Percentiles rank a stretch among this genome's conserved stretches.
Conservation (phyloP, 2,888 invertebrate species). For the Philonicus albiceps region DNA sequence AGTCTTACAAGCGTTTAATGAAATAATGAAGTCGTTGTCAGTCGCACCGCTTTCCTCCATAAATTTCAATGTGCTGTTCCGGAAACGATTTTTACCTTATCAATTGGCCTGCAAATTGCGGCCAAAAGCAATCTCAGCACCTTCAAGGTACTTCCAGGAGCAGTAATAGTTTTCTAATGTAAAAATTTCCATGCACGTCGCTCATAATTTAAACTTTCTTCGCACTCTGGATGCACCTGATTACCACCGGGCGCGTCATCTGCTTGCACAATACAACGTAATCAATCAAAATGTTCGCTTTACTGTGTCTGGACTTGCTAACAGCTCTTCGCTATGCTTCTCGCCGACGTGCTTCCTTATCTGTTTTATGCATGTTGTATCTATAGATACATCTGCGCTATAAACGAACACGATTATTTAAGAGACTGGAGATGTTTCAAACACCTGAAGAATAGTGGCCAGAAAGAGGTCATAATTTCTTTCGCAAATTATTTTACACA, state of each 20-base stretch:
- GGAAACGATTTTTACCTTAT: neutral
- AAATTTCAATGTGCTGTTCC: neutral
- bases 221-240: constrained; percentile 10
- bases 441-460: neutral
- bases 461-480: neutral
- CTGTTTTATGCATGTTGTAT: neutral
- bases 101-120: neutral
- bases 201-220: constrained; percentile 20
- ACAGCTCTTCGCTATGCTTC: neutral
- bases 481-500: neutral
- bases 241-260: constrained; percentile 15
- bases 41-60: neutral
- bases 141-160: neutral
- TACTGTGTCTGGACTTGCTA: neutral
- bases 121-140: neutral
- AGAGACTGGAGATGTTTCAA: neutral
- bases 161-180: neutral
- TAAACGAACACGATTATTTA: neutral
- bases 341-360: neutral
- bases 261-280: neutral
- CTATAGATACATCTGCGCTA: neutral
- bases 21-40: neutral
- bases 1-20: neutral
- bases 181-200: neutral
- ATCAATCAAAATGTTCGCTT: neutral